Evolutionary conservation across 2,797 vertebrate species (phyloP).

Genomic region (Anableps anableps): DNA sequence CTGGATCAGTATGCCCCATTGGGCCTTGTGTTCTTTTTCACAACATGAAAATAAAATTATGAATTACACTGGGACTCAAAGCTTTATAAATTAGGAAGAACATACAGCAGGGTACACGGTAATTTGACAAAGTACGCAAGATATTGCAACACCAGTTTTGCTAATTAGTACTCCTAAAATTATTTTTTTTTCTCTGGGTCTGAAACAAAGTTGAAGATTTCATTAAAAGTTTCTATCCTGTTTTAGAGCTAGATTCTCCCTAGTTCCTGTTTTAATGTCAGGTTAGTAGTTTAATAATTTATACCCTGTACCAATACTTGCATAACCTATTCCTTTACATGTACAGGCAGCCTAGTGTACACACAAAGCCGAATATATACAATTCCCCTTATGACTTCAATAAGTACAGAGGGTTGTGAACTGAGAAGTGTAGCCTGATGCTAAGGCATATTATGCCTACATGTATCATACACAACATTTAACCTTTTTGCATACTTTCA

Average conservation of each 20-base stretch:
- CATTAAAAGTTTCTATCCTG: background rate
- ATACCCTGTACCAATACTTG: background rate
- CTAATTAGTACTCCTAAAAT: background rate
- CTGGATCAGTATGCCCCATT: background rate
- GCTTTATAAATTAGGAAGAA: constrained; percentile 6
- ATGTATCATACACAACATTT: background rate
- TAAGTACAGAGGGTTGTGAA: background rate
- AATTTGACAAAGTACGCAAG: background rate
- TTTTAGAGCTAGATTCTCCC: background rate
- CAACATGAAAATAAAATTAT: constrained; percentile 18
- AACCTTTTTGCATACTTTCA: background rate
- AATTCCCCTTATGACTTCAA: background rate
- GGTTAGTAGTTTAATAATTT: background rate
- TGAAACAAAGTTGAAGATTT: background rate
- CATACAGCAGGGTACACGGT: background rate
- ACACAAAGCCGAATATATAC: background rate
- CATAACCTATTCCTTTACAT: background rate
- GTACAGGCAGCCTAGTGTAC: background rate
- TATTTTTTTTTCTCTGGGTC: background rate
- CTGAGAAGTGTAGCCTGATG: background rate
- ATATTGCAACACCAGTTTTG: background rate
- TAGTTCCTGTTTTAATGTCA: background rate
- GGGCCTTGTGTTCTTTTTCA: background rate
- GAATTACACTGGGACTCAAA: constrained; percentile 1
- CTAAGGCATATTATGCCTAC: background rate